Conservation (phyloP, 2,113 vertebrate species). For the Regulus satrapa region DNA sequence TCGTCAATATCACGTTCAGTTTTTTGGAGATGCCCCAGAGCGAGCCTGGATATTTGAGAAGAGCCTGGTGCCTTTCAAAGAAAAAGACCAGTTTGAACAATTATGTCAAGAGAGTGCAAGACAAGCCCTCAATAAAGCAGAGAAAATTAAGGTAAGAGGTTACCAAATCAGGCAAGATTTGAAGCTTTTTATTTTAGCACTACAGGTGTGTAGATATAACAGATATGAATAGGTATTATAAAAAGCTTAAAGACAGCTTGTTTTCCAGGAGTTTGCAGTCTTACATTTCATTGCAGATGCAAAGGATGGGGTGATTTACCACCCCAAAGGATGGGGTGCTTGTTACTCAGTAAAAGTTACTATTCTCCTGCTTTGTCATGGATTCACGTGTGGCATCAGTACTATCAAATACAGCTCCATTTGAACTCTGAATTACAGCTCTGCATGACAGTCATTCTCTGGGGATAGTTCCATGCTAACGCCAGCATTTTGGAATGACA, state of each 20-base stretch:
- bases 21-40: slow-evolving; percentile 93
- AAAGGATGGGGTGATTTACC: background rate
- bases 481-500: background rate
- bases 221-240: background rate
- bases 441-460: background rate
- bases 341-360: background rate
- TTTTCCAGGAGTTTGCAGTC: background rate
- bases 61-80: slow-evolving; percentile 88
- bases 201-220: background rate
- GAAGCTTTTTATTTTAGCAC: background rate
- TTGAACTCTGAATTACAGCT: background rate
- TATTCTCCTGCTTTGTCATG: background rate
- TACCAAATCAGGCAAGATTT: background rate
- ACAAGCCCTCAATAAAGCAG: slow-evolving; percentile 74
- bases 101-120: slow-evolving; percentile 84
- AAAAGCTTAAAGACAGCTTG: background rate
- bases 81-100: slow-evolving; percentile 86
- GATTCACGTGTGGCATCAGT: background rate
- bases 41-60: slow-evolving; percentile 95
- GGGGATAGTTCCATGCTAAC: background rate
- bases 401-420: background rate
- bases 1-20: slow-evolving; percentile 91
- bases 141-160: slow-evolving; percentile 84
- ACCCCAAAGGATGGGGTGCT: background rate
- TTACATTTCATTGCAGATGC: background rate